Conservation (phyloP, 2,113 vertebrate species). For the Athene cunicularia region DNA sequence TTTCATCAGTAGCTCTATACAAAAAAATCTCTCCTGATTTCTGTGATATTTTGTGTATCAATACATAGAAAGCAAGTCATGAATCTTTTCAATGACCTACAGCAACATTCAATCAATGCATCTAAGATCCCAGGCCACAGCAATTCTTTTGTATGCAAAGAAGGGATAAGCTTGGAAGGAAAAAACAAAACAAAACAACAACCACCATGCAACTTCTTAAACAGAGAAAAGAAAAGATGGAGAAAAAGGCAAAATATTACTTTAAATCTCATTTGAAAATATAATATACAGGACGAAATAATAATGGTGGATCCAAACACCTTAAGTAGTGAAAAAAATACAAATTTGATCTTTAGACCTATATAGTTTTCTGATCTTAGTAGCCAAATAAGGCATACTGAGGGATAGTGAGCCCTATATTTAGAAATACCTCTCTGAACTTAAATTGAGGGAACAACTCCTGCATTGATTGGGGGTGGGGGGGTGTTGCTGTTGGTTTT, state of each 20-base stretch:
- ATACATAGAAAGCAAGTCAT: background rate
- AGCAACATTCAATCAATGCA: background rate
- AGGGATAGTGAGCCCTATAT: background rate
- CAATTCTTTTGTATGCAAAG: background rate
- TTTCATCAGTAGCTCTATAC: background rate
- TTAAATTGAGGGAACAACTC: background rate
- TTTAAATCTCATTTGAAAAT: background rate
- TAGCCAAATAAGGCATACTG: background rate
- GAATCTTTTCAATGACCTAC: background rate
- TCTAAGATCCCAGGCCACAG: background rate
- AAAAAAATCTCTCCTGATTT: background rate
- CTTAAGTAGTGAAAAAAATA: background rate
- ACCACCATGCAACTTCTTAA: background rate
- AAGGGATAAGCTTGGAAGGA: background rate
- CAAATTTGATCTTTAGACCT: background rate
- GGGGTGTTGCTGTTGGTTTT: background rate
- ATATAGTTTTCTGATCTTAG: background rate
- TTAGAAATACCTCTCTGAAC: background rate
- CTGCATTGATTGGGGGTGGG: fast-evolving
- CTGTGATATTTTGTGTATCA: background rate
- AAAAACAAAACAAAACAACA: background rate
- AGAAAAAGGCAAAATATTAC: background rate
- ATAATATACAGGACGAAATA: background rate
- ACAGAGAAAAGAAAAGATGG: background rate
- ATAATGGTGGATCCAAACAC: background rate